phyloP scores from a whole-genome alignment of 2,888 invertebrate species.

The Metallyticus violacea region DNA sequence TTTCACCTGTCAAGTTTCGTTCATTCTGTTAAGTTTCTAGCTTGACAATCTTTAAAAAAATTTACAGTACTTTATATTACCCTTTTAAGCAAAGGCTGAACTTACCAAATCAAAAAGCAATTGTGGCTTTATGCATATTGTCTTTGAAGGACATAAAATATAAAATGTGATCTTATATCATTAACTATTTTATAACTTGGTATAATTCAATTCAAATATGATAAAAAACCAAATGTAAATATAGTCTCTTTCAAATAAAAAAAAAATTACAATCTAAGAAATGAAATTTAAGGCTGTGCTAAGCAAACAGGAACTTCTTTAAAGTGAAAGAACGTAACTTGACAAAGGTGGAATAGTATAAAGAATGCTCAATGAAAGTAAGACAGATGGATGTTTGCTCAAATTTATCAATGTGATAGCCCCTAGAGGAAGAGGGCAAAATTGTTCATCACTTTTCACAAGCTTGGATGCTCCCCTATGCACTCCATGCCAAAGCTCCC shows the following conservation, averaged over 20 bases:
- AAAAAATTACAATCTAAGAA: neutral
- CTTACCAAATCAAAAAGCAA: neutral
- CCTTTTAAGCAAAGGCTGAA: neutral
- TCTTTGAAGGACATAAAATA: neutral
- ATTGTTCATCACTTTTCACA: neutral
- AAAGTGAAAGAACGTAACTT: slow-evolving; percentile 24
- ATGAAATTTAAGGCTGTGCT: neutral
- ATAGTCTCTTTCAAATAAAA: neutral
- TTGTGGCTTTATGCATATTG: neutral
- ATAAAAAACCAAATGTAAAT: neutral
- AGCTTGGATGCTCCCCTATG: neutral
- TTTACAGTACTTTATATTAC: neutral
- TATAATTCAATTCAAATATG: neutral
- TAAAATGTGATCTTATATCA: neutral
- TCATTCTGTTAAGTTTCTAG: neutral
- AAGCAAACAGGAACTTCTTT: neutral
- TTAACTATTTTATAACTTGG: neutral
- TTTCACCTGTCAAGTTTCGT: slow-evolving; percentile 21
- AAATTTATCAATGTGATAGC: neutral
- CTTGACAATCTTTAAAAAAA: neutral
- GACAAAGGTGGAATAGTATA: neutral
- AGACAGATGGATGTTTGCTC: neutral
- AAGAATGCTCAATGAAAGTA: neutral
- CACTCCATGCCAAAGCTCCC: neutral
- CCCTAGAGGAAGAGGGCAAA: neutral